These are phyloP conservation scores for Phalacrocorax aristotelis DNA, from an alignment of 2,113 vertebrate genomes.

Conservation along the genomic window DNA sequence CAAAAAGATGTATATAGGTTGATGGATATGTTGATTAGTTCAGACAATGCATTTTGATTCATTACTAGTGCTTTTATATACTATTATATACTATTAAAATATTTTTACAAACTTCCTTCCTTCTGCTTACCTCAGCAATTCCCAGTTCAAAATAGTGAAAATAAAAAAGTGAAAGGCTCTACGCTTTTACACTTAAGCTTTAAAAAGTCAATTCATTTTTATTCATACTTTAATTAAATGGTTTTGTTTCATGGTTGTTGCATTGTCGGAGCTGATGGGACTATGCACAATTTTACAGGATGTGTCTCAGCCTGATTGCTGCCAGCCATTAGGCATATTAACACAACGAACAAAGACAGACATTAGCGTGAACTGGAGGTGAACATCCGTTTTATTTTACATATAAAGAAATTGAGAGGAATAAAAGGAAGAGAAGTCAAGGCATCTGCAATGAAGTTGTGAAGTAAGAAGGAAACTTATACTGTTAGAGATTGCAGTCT, in stretches of 20 bases:
- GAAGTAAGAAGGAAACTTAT: neutral
- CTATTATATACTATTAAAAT: neutral
- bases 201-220: neutral
- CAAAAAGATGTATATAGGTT: neutral
- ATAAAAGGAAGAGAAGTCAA: neutral
- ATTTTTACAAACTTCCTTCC: neutral
- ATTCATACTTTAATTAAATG: neutral
- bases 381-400: neutral
- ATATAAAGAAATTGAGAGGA: neutral
- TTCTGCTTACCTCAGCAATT: neutral
- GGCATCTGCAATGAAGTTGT: neutral
- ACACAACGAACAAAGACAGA: neutral
- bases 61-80: neutral
- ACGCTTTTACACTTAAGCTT: neutral
- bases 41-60: neutral
- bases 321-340: neutral
- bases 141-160: neutral
- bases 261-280: neutral
- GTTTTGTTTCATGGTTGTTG: neutral
- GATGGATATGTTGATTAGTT: neutral
- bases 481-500: neutral
- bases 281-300: neutral
- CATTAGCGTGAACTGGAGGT: neutral
- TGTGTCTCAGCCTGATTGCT: neutral
- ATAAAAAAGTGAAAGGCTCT: neutral